phyloP scores from a whole-genome alignment of 2,113 vertebrate genomes.

The Mugil cephalus region DNA sequence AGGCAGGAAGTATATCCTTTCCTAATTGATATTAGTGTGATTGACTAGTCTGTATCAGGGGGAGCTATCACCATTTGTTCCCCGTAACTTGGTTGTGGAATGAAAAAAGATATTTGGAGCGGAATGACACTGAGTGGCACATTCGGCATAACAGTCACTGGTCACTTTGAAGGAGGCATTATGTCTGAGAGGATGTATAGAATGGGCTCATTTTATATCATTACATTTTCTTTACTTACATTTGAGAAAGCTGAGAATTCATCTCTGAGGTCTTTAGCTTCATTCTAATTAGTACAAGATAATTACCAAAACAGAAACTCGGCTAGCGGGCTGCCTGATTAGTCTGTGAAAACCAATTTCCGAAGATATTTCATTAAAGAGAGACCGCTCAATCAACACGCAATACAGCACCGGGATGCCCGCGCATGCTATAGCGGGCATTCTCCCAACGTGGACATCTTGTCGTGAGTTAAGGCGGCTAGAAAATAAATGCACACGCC shows the following conservation, averaged over 20 bases:
- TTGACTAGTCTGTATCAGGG: slow-evolving; percentile 50
- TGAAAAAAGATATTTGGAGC: slow-evolving; percentile 11
- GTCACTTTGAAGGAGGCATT: slow-evolving; percentile 54
- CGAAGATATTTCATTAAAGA: slow-evolving; percentile 77
- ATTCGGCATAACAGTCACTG: slow-evolving; percentile 23
- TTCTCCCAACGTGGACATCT: slow-evolving; percentile 44
- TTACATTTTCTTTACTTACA: slow-evolving; percentile 83
- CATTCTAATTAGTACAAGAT: slow-evolving; percentile 84
- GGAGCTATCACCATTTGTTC: neutral
- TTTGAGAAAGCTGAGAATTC: slow-evolving; percentile 81
- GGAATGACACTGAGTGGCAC: slow-evolving; percentile 14
- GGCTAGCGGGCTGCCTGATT: slow-evolving; percentile 75
- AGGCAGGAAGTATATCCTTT: no score
- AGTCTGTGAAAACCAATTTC: slow-evolving; percentile 81
- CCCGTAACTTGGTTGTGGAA: slow-evolving; percentile 9
- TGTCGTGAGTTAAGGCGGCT: slow-evolving; percentile 36
- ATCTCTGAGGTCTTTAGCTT: slow-evolving; percentile 84
- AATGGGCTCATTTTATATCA: slow-evolving; percentile 66
- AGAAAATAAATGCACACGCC: slow-evolving; percentile 57
- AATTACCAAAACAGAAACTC: slow-evolving; percentile 85
- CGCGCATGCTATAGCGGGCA: slow-evolving; percentile 25
- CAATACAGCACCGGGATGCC: slow-evolving; percentile 5
- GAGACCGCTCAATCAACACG: slow-evolving; percentile 73
- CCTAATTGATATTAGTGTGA: slow-evolving; percentile 46
- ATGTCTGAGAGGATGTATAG: slow-evolving; percentile 56